Percentiles rank a stretch among this genome's conserved stretches.
These are phyloP conservation scores for Callithrix jacchus DNA, from an alignment of 2,113 vertebrate species.

Conservation along the genomic window DNA sequence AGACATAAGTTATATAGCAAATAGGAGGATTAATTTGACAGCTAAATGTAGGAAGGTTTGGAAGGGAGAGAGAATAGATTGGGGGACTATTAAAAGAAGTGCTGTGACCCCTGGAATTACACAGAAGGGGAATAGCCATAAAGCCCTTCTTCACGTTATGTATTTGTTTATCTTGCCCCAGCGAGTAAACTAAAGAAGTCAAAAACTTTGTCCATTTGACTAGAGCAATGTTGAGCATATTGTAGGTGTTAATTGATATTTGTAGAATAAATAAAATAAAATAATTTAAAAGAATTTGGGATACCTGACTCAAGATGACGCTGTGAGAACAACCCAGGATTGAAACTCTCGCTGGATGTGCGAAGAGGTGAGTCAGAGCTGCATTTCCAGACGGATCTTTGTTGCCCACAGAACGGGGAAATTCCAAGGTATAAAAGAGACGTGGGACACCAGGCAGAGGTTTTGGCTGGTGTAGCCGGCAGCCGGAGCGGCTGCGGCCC, in stretches of 20 bases:
- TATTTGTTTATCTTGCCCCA: neutral
- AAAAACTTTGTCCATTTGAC: neutral
- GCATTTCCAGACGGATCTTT: no score
- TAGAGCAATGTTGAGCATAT: neutral
- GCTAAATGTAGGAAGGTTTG: neutral
- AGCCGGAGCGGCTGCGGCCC: no score
- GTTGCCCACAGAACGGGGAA: no score
- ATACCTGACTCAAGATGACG: no score
- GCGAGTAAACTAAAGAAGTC: neutral
- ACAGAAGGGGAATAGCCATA: neutral
- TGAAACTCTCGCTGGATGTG: no score
- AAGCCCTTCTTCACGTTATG: neutral
- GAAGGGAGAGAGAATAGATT: neutral
- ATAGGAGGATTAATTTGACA: neutral
- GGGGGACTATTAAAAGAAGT: neutral
- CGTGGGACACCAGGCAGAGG: no score
- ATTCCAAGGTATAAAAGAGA: no score
- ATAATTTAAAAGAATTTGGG: neutral
- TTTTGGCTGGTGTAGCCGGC: no score
- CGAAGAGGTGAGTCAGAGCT: no score
- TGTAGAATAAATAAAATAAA: neutral
- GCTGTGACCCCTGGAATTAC: neutral
- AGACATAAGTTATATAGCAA: neutral
- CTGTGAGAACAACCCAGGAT: no score
- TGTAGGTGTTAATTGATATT: neutral